Evolutionary conservation across 2,888 invertebrate species (phyloP), one percentile per base, ranked within the genome.

Genomic region (Lepidonotus clava): DNA sequence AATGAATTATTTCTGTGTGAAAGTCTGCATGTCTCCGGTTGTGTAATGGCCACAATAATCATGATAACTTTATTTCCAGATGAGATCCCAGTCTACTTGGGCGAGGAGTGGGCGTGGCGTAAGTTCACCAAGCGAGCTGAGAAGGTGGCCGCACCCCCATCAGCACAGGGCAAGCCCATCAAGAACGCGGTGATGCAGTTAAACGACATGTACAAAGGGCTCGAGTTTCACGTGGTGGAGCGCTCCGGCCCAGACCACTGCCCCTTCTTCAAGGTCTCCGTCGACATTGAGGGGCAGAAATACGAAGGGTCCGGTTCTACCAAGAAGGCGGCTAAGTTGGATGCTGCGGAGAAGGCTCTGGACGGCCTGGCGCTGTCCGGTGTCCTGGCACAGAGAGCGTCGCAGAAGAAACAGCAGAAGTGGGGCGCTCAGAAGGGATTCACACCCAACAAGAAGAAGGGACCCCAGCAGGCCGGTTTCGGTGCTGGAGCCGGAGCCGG

Each of bases 191-290:
- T 80, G 28, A 80, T 80, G 80, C 80, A 80, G 41, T 46, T 80
- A 14, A 80, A 80, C 34, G 80, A 80, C 46, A 80, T 80, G 80
- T 80, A 80, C 80, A 80, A 80, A 28, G 80, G 80, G 5, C 80
- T 80, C 5, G 80, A 80, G 80, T 80, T 80, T 18, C 24, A 28
- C 46, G 80, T 80, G 1, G 21, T 46, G 34, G 80, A 80, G 28
- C 41, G 80, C 46, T 24, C 80, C 6, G 80, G 80, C n/a, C 80
- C 80, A 6, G 80, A 80, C 28, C 80, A 80, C 80, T 80, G 80
- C 28, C 80, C 80, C 18, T 80, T 46, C 46, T 80, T 80, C 80
- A 80, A 46, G 51, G 80, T 80, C 5, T 80, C 80, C 4, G 80
- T 80, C 8, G 80, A 80, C 28, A 80, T 80, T 1, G 80, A 80